Conservation (phyloP, 2,888 invertebrate species). For the Ptychoptera contaminata region DNA sequence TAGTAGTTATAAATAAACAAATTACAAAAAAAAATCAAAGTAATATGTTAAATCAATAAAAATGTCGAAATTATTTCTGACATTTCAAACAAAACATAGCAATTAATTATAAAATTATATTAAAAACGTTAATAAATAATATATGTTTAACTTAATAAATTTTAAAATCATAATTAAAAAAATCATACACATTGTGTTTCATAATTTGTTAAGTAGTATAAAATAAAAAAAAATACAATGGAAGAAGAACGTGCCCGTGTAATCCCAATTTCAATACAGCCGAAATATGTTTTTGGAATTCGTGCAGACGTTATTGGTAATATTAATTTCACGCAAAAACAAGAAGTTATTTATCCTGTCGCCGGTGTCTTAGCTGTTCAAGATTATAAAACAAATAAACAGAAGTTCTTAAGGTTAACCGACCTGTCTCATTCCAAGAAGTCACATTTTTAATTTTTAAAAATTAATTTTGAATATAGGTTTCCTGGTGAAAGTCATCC, state of each 20-base stretch:
- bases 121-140: no score
- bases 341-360: conserved; percentile 65
- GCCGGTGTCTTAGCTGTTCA: conserved; percentile 63
- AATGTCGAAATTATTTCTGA: no score
- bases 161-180: no score
- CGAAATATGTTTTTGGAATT: conserved; percentile 27
- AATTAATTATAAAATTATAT: no score
- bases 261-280: conserved; percentile 21
- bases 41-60: no score
- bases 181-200: no score
- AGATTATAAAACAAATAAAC: conserved; percentile 52
- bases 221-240: not conserved
- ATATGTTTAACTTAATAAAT: no score
- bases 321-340: conserved; percentile 53
- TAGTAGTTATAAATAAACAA: no score
- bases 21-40: no score
- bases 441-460: not conserved
- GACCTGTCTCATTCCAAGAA: not conserved
- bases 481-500: conserved; percentile 24
- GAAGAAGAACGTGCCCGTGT: not conserved
- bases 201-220: conserved; percentile 3
- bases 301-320: conserved; percentile 41
- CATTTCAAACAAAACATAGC: no score
- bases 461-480: conserved; percentile 11
- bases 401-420: conserved; percentile 46